Base-by-base conservation (phyloP, 2,797 vertebrate genomes). In the Sebastes flavidus region DNA sequence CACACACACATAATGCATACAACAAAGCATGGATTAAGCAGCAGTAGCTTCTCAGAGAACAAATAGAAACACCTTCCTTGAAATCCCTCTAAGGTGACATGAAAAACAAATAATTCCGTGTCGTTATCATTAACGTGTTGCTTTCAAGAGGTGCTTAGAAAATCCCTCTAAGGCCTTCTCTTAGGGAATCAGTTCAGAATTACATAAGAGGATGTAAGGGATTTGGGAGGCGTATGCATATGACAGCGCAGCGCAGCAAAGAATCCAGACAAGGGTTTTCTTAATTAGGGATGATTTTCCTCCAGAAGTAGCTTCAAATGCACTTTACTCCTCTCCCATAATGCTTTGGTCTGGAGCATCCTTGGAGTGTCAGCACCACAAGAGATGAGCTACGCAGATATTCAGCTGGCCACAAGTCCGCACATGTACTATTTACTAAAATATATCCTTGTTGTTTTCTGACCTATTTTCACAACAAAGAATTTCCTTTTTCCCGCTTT, bases 281-380 rank as follows among this genome's bases (percentile, higher is more conserved):
- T 85, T 94, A 93, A 94, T 94, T 89, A 89, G 56, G 78, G 61
- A 80, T 66, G 77, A 76, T 82, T 92, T 88, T 87, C 80, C 86
- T 78, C 59, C 66, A 73, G 76, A 72, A 63, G 25, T 32, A 62
- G 65, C 80, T 87, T 85, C 75, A 87, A 80, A 80, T 88, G 62
- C 67, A 81, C 78, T 80, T 87, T 78, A 49, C 69, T 71, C 30
- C 29, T 55, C 72, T 72, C 68, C 58, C 60, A 69, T 79, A 61
- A 81, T 59, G 70, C 84, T 63, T 63, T 66, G 67, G 78, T 83
- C 60, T 73, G 59, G 63, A 74, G 75, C 62, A 66, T 81, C 85
- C 69, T 70, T 66, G 20, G 58, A 81, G 68, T 80, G 58, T 59
- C 55, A 75, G 36, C 71, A 38, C 73, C 81, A n/a, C 59, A 3